Conservation (phyloP, 2,888 invertebrate species). For the Cabera pusaria region DNA sequence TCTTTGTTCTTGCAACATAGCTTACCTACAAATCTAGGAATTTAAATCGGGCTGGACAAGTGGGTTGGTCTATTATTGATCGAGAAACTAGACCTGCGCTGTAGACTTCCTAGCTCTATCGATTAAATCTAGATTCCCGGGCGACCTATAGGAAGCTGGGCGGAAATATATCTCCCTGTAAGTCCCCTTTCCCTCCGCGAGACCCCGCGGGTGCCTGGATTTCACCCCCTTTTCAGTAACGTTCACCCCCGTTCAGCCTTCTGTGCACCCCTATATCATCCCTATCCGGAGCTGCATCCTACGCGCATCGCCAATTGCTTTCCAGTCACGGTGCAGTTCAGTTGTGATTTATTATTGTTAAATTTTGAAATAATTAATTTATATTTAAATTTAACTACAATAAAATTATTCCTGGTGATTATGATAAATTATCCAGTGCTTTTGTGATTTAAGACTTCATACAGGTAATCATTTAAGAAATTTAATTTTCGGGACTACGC, state of each 20-base stretch:
- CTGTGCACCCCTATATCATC: slow-evolving; percentile 11
- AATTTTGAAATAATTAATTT: neutral
- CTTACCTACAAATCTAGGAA: slow-evolving; percentile 8
- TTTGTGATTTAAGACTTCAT: too few species aligned
- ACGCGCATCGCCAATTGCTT: slow-evolving; percentile 25
- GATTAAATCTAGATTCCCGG: slow-evolving; percentile 27
- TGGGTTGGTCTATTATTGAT: slow-evolving; percentile 28
- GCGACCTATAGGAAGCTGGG: slow-evolving; percentile 34
- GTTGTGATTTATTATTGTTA: slow-evolving; percentile 28
- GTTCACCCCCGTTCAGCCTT: slow-evolving; percentile 1
- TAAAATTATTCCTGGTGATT: too few species aligned
- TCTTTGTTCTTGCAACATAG: slow-evolving; percentile 3
- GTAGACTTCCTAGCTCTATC: slow-evolving; percentile 23
- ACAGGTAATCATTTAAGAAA: too few species aligned
- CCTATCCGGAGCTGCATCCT: slow-evolving; percentile 17
- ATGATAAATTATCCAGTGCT: too few species aligned
- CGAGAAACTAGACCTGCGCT: slow-evolving; percentile 31
- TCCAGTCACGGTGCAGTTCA: slow-evolving; percentile 15
- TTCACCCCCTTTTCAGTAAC: slow-evolving; percentile 3
- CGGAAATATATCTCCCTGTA: slow-evolving; percentile 15
- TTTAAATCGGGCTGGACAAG: too few species aligned
- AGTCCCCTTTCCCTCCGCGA: slow-evolving; percentile 1
- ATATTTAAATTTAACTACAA: slow-evolving; percentile 2
- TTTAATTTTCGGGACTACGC: too few species aligned
- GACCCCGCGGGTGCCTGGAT: slow-evolving; percentile 1